phyloP scores from a whole-genome alignment of 2,113 vertebrate genomes.

The Paedocypris sp. region DNA sequence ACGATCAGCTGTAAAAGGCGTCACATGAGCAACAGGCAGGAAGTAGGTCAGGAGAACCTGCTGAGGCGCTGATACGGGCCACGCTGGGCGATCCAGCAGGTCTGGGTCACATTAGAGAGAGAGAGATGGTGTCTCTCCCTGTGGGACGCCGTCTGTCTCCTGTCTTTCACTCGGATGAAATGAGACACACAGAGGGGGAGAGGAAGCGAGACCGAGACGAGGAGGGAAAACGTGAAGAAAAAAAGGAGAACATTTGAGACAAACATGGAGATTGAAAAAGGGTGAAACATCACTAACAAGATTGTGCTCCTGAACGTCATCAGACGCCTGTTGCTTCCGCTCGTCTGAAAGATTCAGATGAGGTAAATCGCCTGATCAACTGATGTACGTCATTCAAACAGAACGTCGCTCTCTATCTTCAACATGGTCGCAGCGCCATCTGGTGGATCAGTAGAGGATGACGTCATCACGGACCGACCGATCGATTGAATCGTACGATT shows the following conservation, averaged over 20 bases:
- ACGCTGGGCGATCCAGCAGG: conserved; percentile 7
- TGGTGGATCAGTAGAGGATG: no score
- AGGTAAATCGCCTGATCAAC: no score
- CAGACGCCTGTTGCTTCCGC: no score
- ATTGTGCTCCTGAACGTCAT: no score
- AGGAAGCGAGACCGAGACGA: background rate
- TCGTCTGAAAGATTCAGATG: no score
- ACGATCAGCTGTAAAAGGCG: conserved; percentile 29
- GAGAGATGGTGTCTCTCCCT: conserved; percentile 6
- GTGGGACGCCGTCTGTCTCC: background rate
- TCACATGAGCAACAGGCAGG: conserved; percentile 31
- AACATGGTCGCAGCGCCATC: no score
- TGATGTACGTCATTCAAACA: no score
- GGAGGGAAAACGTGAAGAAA: background rate
- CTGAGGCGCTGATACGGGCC: conserved; percentile 18
- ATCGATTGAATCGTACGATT: no score
- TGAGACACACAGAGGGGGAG: conserved; percentile 28
- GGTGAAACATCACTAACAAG: no score
- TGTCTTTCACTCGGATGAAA: conserved; percentile 22
- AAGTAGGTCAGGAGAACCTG: conserved; percentile 36
- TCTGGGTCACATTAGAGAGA: conserved; percentile 2
- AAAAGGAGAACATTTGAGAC: background rate
- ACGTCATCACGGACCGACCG: no score
- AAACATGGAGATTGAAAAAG: background rate
- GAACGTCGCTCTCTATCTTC: no score